These are phyloP conservation scores for Montifringilla adamsi DNA, from an alignment of 2,113 vertebrate genomes.

Conservation along the genomic window DNA sequence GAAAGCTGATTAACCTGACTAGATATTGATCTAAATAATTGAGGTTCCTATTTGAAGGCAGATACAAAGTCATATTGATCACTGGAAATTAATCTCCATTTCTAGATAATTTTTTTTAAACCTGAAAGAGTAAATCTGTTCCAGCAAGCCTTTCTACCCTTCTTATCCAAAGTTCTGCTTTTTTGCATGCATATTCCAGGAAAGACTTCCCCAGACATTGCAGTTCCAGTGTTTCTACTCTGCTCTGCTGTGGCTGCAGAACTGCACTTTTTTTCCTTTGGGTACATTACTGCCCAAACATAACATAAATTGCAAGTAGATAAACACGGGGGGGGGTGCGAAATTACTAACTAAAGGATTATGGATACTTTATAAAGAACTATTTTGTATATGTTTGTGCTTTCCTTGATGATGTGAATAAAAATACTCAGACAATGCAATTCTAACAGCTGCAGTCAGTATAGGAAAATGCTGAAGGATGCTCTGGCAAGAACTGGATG, in stretches of 20 bases:
- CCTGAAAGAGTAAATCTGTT: neutral
- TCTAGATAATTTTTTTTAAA: neutral
- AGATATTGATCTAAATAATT: neutral
- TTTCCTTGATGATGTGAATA: neutral
- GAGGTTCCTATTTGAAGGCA: neutral
- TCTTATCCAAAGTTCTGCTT: neutral
- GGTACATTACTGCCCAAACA: neutral
- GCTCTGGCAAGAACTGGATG: neutral
- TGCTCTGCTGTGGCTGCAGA: neutral
- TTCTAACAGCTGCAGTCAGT: neutral
- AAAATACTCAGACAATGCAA: neutral
- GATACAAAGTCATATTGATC: neutral
- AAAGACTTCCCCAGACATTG: neutral
- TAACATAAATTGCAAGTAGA: neutral
- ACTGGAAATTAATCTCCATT: neutral
- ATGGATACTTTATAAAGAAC: neutral
- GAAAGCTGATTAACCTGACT: neutral
- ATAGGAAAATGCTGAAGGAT: neutral
- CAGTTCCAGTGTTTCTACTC: neutral
- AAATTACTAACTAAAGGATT: neutral
- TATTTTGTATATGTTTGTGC: neutral
- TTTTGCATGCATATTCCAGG: neutral
- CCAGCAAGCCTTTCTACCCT: neutral
- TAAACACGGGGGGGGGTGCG: rapidly evolving
- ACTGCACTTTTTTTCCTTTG: neutral